Evolutionary conservation across 2,113 vertebrate species (phyloP).

Genomic region (Xiphophorus couchianus): DNA sequence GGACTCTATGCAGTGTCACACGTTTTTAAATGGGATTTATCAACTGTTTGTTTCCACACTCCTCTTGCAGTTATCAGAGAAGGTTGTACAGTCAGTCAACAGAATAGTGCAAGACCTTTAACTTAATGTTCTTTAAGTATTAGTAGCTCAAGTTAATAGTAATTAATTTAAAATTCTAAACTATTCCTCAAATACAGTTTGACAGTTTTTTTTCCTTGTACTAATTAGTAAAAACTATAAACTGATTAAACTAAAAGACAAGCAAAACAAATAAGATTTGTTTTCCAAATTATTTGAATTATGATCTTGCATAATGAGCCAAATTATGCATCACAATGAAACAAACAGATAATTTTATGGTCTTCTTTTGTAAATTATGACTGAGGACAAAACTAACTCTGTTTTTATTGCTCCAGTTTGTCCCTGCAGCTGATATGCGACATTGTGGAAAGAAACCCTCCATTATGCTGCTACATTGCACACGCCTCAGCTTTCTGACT

Average conservation of each 20-base stretch:
- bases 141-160: background rate
- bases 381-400: constrained; percentile 34
- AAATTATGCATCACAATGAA: constrained; percentile 40
- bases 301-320: constrained; percentile 37
- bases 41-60: constrained; percentile 42
- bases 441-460: constrained; percentile 45
- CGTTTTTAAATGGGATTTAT: constrained; percentile 48
- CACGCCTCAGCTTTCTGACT: constrained; percentile 29
- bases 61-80: constrained; percentile 39
- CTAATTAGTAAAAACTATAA: constrained; percentile 5
- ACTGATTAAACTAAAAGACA: constrained; percentile 9
- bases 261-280: constrained; percentile 35
- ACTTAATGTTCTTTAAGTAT: constrained; percentile 6
- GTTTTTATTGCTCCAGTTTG: constrained; percentile 40
- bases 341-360: constrained; percentile 21
- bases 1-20: constrained; percentile 22
- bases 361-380: constrained; percentile 12
- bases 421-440: constrained; percentile 37
- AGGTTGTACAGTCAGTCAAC: constrained; percentile 9
- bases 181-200: background rate
- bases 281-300: constrained; percentile 33
- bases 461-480: constrained; percentile 44
- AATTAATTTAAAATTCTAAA: constrained; percentile 2
- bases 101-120: constrained; percentile 9
- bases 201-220: constrained; percentile 1